Evolutionary conservation across 1,140 invertebrate genomes (phyloP).

Genomic region (Pogonus chalceus): DNA sequence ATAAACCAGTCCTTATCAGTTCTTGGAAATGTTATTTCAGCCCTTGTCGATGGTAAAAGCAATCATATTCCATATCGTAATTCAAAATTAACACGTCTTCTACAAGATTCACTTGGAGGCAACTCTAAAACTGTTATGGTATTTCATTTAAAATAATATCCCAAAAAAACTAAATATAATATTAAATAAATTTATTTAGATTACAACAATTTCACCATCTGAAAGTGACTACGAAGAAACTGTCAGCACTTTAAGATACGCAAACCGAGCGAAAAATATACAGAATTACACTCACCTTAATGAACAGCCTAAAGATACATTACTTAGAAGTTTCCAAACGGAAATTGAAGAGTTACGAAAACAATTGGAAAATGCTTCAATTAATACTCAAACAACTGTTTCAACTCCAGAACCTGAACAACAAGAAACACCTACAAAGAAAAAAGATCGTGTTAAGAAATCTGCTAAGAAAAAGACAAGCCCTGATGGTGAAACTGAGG

Average conservation of each 20-base stretch:
- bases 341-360: constrained; percentile 85
- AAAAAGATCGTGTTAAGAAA: constrained; percentile 29
- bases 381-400: constrained; percentile 13
- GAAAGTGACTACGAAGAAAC: constrained; percentile 97
- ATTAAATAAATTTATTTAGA: constrained; percentile 24
- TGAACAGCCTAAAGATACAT: constrained; percentile 76
- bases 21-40: constrained; percentile 90
- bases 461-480: constrained; percentile 17
- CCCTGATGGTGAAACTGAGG: constrained; percentile 9
- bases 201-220: constrained; percentile 90
- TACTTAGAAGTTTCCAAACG: constrained; percentile 58
- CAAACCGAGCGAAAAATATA: constrained; percentile 95
- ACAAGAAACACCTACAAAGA: constrained; percentile 20
- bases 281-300: constrained; percentile 94
- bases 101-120: constrained; percentile 91
- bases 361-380: constrained; percentile 57
- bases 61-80: constrained; percentile 92
- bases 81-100: constrained; percentile 82
- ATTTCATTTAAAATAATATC: constrained; percentile 10
- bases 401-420: not conserved
- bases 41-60: constrained; percentile 86
- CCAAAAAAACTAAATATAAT: not conserved
- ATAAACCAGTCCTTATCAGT: constrained; percentile 92
- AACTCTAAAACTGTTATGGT: constrained; percentile 94
- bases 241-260: constrained; percentile 92